These are phyloP conservation scores for Globia sparganii DNA, from an alignment of 2,888 invertebrate genomes.

Conservation along the genomic window DNA sequence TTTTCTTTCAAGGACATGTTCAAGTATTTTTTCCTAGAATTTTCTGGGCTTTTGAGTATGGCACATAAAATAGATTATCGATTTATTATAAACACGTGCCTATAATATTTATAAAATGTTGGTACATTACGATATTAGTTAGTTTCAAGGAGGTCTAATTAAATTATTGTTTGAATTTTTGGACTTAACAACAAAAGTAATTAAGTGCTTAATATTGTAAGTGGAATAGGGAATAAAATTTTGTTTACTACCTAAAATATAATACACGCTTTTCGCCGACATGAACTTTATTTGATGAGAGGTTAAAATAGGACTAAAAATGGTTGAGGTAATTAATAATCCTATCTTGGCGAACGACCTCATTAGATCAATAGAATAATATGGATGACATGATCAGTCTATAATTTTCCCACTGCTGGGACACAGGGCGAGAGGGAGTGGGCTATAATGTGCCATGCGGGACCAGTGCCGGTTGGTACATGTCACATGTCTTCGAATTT, in stretches of 20 bases:
- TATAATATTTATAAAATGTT: background rate
- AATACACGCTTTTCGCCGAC: background rate
- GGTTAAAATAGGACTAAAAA: background rate
- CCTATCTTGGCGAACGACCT: background rate
- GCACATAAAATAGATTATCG: slow-evolving; percentile 25
- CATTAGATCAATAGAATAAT: background rate
- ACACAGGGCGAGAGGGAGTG: background rate
- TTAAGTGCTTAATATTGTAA: background rate
- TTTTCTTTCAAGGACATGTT: slow-evolving; percentile 4
- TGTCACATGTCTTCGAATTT: background rate
- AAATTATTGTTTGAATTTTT: background rate
- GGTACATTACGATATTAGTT: slow-evolving; percentile 4
- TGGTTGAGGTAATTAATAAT: background rate
- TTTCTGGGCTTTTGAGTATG: slow-evolving; percentile 19
- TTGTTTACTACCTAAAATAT: background rate
- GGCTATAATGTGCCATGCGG: background rate
- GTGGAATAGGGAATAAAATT: background rate
- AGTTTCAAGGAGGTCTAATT: slow-evolving; percentile 1
- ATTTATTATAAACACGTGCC: background rate
- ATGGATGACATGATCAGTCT: background rate
- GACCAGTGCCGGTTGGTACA: background rate
- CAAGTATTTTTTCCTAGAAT: background rate
- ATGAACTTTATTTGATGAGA: background rate
- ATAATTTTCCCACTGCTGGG: background rate
- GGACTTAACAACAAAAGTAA: background rate